Conservation (phyloP, 2,888 invertebrate genomes). For the Holacanthella duospinosa region DNA sequence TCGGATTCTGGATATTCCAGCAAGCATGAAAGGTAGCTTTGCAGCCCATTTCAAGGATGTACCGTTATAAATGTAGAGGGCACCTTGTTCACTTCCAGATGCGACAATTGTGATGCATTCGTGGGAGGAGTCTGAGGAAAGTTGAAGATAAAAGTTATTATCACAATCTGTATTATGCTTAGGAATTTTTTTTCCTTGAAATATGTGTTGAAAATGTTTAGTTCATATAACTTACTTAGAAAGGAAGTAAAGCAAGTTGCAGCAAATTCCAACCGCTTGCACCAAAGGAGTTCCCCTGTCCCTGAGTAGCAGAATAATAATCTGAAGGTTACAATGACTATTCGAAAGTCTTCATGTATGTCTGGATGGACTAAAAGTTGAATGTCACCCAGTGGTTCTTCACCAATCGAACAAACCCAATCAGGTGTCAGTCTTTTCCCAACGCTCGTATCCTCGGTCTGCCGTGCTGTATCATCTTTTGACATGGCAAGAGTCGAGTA, state of each 20-base stretch:
- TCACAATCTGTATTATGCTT: too few species aligned
- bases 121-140: constrained; percentile 16
- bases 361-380: constrained; percentile 48
- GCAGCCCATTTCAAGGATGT: constrained; percentile 81
- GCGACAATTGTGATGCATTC: constrained; percentile 29
- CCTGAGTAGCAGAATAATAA: constrained; percentile 71
- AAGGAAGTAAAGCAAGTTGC: constrained; percentile 63
- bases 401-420: constrained; percentile 74
- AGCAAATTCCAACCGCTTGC: constrained; percentile 73
- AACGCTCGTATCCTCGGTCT: constrained; percentile 41
- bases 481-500: constrained; percentile 56
- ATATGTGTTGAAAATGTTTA: too few species aligned
- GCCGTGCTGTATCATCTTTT: constrained; percentile 49
- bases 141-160: too few species aligned
- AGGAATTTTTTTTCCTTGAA: not conserved
- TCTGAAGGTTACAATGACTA: constrained; percentile 72
- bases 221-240: constrained; percentile 26
- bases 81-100: constrained; percentile 62
- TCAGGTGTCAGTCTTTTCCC: constrained; percentile 58
- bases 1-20: constrained; percentile 61
- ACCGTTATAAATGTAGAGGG: constrained; percentile 73
- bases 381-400: constrained; percentile 54
- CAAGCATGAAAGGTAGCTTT: constrained; percentile 62
- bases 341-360: constrained; percentile 54
- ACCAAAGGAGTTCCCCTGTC: constrained; percentile 66